phyloP scores from a whole-genome alignment of 2,888 invertebrate genomes.

The Siphonodentalium dalli region DNA sequence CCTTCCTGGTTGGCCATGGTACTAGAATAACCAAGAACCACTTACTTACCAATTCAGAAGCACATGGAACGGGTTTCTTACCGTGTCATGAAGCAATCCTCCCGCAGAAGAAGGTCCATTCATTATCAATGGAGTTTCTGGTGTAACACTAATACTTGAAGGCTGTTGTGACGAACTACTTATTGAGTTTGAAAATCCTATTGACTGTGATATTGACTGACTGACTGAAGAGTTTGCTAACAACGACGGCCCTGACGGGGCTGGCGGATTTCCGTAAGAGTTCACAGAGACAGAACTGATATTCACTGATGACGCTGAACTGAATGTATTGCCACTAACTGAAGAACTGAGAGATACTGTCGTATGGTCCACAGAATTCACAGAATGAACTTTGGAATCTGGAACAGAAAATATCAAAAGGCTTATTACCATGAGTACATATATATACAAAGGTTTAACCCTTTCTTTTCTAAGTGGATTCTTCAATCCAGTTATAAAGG shows the following conservation, averaged over 20 bases:
- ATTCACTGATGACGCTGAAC: slow-evolving; percentile 37
- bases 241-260: slow-evolving; percentile 70
- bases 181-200: no score
- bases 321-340: no score
- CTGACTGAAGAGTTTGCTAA: slow-evolving; percentile 25
- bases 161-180: no score
- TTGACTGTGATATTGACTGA: no score
- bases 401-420: slow-evolving; percentile 26
- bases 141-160: slow-evolving; percentile 30
- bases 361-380: slow-evolving; percentile 56
- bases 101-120: slow-evolving; percentile 67
- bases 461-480: no score
- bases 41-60: no score
- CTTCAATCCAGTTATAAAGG: no score
- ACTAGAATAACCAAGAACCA: no score
- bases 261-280: slow-evolving; percentile 62
- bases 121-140: slow-evolving; percentile 56
- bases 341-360: slow-evolving; percentile 50
- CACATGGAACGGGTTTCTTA: no score
- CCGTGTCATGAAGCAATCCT: slow-evolving; percentile 52
- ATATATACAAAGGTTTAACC: no score
- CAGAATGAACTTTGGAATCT: slow-evolving; percentile 56
- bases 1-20: no score
- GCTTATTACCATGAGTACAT: not conserved
- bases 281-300: slow-evolving; percentile 53